Conservation (phyloP, 2,113 vertebrate genomes). For the Chionomys nivalis region DNA sequence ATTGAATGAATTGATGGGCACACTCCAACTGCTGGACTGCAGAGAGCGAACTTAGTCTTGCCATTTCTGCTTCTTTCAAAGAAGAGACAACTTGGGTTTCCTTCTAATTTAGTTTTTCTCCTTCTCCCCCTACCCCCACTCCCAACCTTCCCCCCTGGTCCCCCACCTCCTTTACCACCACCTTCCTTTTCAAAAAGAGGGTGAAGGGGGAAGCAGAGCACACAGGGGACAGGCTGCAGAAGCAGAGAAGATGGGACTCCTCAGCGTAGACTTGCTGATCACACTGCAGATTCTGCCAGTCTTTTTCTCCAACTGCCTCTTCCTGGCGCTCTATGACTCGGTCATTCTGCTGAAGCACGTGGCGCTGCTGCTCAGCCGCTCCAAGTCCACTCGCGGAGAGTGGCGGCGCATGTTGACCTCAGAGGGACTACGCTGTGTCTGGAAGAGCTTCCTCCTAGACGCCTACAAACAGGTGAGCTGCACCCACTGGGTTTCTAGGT, state of each 20-base stretch:
- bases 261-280: constrained; percentile 95
- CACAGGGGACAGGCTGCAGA: constrained; percentile 77
- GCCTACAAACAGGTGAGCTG: constrained; percentile 95
- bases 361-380: constrained; percentile 92
- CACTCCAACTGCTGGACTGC: constrained; percentile 80
- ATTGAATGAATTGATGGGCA: constrained; percentile 80
- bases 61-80: constrained; percentile 80
- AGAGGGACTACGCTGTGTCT: constrained; percentile 95
- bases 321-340: constrained; percentile 97
- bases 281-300: constrained; percentile 97
- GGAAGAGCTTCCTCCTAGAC: constrained; percentile 97
- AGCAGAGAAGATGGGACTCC: constrained; percentile 91
- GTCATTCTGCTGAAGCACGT: constrained; percentile 95
- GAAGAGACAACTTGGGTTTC: constrained; percentile 74
- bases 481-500: neutral
- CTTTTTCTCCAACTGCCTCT: constrained; percentile 98
- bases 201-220: constrained; percentile 75
- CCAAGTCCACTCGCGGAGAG: constrained; percentile 89
- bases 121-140: constrained; percentile 50
- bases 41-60: constrained; percentile 79
- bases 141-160: neutral
- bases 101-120: constrained; percentile 76
- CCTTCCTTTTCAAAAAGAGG: constrained; percentile 83
- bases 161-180: constrained; percentile 50
- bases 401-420: constrained; percentile 97